Evolutionary conservation across 1,140 invertebrate genomes (phyloP), one percentile per base, ranked within the genome.

Genomic region (Acromyrmex heyeri): DNA sequence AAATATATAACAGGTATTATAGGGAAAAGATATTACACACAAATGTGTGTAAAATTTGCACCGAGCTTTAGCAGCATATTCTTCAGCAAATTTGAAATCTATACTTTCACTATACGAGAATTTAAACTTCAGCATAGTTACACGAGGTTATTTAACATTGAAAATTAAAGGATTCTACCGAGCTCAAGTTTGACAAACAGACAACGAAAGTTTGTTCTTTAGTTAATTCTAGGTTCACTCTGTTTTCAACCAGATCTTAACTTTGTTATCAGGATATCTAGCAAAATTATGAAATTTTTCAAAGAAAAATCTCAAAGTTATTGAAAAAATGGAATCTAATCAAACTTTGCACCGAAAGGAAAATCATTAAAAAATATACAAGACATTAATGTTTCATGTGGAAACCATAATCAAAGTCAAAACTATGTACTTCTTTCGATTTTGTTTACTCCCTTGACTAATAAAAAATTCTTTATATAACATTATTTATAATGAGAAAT

Each of bases 191-290:
- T 27, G 7, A 48, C 62, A 79, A 79, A 67, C 62, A 67, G 48
- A 16, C 27, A 53, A 65, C 27, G 44, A 16, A 78, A 79, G 48
- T 79, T 79, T 79, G 62, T 55, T 79, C 61, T 53, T 65, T 21
- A 53, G 30, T 67, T 79, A 79, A 67, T 65, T 67, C 48, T 44
- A 65, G 16, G 14, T 18, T 64, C 5, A 79, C n/a, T 16, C 10
- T 18, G 5, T 24, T 65, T 65, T 78, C n/a, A 65, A 53, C 18
- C 61, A 34, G 30, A 67, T 67, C 62, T 55, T 12, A 30, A 67
- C 21, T 79, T 67, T 24, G 44, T 38, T 79, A 55, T 18, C 44
- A 24, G 10, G 4, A 44, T 18, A 59, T 62, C 38, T 30, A 79
- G 67, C 14, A 34, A 55, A 34, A 34, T 30, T 3, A 4, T 21